These are phyloP conservation scores for Apostichopus leukothele DNA, from an alignment of 53 echinoderm and acorn worm species.

Conservation along the genomic window DNA sequence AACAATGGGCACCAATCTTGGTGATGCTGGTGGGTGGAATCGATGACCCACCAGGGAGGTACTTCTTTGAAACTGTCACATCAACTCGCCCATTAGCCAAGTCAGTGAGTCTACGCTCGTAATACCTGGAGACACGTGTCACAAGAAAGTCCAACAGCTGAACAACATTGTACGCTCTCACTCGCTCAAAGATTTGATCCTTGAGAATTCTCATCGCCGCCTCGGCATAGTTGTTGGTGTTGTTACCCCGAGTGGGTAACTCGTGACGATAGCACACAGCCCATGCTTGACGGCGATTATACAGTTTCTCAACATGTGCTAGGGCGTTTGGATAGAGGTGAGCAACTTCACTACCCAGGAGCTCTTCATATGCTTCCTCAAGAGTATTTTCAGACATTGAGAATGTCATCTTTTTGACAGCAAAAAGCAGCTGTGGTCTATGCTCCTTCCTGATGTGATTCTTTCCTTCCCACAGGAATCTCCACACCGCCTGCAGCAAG, in stretches of 20 bases:
- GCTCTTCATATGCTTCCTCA: no score
- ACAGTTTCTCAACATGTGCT: no score
- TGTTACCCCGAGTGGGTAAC: slow-evolving; percentile 24
- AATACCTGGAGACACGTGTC: neutral
- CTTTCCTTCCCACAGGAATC: no score
- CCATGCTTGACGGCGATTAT: slow-evolving; percentile 9
- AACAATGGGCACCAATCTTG: neutral
- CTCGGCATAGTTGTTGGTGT: slow-evolving; percentile 48
- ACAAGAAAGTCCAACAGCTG: slow-evolving; percentile 35
- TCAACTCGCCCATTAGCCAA: slow-evolving; percentile 40
- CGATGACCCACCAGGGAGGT: slow-evolving; percentile 26
- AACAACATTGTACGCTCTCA: slow-evolving; percentile 22
- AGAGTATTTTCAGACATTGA: no score
- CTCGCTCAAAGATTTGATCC: slow-evolving; percentile 42
- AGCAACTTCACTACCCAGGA: no score
- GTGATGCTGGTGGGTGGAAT: slow-evolving; percentile 15
- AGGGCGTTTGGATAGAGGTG: slow-evolving; percentile 18
- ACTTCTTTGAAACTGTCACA: slow-evolving; percentile 33
- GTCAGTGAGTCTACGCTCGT: slow-evolving; percentile 24
- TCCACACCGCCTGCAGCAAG: no score
- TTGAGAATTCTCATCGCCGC: slow-evolving; percentile 45
- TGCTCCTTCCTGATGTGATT: no score
- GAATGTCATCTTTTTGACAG: no score
- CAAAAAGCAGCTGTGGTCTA: no score
- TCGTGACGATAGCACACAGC: slow-evolving; percentile 30